phyloP scores from a whole-genome alignment of 2,888 invertebrate species.

The Sarcophaga caerulescens region DNA sequence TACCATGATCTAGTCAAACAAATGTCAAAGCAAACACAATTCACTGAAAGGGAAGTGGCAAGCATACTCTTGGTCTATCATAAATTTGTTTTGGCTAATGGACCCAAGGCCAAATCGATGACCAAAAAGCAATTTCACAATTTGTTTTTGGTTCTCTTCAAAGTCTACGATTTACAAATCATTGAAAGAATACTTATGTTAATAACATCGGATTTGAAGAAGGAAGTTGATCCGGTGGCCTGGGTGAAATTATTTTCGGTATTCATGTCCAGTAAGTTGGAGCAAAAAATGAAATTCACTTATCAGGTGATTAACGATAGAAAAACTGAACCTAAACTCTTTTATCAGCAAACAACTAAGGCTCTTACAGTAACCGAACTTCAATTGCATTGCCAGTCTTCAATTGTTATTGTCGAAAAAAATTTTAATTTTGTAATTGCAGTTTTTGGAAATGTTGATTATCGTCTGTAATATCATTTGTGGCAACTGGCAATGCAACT shows the following conservation, averaged over 20 bases:
- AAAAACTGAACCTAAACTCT: not conserved
- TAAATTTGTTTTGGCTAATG: constrained; percentile 82
- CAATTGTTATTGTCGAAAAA: too few species aligned
- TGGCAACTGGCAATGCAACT: too few species aligned
- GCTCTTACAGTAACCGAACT: too few species aligned
- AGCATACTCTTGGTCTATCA: constrained; percentile 82
- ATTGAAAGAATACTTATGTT: constrained; percentile 85
- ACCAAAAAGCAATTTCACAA: constrained; percentile 84
- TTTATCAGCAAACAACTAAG: not conserved
- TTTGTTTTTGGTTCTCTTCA: constrained; percentile 85
- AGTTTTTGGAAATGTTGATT: too few species aligned
- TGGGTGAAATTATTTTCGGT: constrained; percentile 87
- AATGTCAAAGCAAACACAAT: constrained; percentile 83
- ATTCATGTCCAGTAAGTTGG: constrained; percentile 86
- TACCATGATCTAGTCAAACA: constrained; percentile 83
- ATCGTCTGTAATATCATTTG: too few species aligned
- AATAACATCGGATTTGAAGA: constrained; percentile 82
- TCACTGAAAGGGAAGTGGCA: constrained; percentile 84
- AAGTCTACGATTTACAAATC: constrained; percentile 87
- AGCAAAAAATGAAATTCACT: constrained; percentile 86
- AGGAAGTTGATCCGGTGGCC: constrained; percentile 82
- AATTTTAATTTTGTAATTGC: too few species aligned
- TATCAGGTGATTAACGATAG: constrained; percentile 82
- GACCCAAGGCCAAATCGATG: constrained; percentile 79
- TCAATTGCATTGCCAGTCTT: too few species aligned